These are phyloP conservation scores for Sebastes minor DNA, from an alignment of 2,797 vertebrate species.

Conservation along the genomic window DNA sequence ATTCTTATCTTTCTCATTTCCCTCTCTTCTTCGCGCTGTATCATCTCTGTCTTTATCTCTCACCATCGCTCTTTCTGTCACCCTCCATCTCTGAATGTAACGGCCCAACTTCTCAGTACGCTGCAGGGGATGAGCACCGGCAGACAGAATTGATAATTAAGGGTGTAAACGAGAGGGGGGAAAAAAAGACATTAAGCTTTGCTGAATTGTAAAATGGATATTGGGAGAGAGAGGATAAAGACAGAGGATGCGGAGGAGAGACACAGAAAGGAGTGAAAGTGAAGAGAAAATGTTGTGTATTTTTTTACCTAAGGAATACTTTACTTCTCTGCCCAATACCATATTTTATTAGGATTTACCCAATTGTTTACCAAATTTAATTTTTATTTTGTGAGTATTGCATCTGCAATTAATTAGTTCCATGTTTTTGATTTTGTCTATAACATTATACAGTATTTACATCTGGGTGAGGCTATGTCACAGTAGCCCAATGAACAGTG, in stretches of 20 bases:
- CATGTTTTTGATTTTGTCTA: neutral
- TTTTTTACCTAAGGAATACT: neutral
- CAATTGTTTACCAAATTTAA: neutral
- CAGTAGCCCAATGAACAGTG: neutral
- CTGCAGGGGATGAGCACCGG: constrained; percentile 22
- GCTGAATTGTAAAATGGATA: neutral
- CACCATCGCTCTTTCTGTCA: neutral
- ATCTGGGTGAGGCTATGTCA: neutral
- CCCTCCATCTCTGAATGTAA: constrained; percentile 20
- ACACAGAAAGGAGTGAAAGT: neutral
- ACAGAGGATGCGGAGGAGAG: neutral
- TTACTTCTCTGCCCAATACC: neutral
- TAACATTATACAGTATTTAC: too few relatives aligned
- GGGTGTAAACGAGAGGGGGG: constrained; percentile 2
- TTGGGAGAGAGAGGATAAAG: neutral
- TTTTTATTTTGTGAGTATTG: neutral
- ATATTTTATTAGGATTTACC: neutral
- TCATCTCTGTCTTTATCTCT: neutral
- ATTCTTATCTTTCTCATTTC: neutral
- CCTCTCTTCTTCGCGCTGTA: neutral
- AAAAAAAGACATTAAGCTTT: constrained; percentile 4
- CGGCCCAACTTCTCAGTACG: constrained; percentile 12
- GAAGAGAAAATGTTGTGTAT: neutral
- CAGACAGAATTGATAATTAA: constrained; percentile 45
- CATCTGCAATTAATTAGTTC: neutral